A percentile compares a stretch with the other conserved stretches of the same genome.
Evolutionary conservation across 2,888 invertebrate species (phyloP).

Genomic region (Scaptomyza cyrtandrae): DNA sequence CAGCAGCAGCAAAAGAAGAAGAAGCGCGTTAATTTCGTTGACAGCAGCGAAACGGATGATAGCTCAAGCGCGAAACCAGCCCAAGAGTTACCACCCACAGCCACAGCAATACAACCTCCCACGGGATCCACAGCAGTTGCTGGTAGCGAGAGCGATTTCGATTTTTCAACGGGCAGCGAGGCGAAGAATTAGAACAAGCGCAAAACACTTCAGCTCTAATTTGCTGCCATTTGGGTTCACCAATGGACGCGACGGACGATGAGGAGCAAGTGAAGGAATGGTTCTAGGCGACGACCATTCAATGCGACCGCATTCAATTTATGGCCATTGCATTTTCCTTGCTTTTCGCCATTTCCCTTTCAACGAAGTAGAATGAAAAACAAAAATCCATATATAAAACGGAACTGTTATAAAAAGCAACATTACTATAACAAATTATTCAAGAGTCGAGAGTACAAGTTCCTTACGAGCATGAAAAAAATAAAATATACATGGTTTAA

Average conservation of each 20-base stretch:
- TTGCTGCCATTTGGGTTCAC: conserved; percentile 77
- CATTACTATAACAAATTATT: not conserved
- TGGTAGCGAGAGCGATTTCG: conserved; percentile 84
- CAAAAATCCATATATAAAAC: not conserved
- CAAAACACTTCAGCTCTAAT: conserved; percentile 69
- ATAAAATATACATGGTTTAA: not conserved
- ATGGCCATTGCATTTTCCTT: conserved; percentile 36
- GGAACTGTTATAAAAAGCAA: not conserved
- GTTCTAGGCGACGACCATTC: conserved; percentile 38
- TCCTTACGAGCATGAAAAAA: not conserved
- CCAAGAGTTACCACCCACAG: conserved; percentile 39
- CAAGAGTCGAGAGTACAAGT: not conserved
- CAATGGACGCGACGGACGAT: conserved; percentile 32
- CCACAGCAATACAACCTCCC: conserved; percentile 7
- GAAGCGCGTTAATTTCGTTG: conserved; percentile 84
- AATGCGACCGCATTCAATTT: conserved; percentile 68
- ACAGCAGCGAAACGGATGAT: conserved; percentile 84
- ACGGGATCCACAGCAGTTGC: conserved; percentile 28
- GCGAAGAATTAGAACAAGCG: conserved; percentile 78
- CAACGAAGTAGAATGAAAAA: not conserved
- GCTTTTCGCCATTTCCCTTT: not conserved
- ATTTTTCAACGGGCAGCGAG: conserved; percentile 82
- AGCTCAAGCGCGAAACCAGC: conserved; percentile 78
- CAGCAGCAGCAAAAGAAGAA: conserved; percentile 81
- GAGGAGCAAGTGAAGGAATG: not conserved